These are phyloP conservation scores for Rhorus exstirpatorius DNA, from an alignment of 2,888 invertebrate species.

Conservation along the genomic window DNA sequence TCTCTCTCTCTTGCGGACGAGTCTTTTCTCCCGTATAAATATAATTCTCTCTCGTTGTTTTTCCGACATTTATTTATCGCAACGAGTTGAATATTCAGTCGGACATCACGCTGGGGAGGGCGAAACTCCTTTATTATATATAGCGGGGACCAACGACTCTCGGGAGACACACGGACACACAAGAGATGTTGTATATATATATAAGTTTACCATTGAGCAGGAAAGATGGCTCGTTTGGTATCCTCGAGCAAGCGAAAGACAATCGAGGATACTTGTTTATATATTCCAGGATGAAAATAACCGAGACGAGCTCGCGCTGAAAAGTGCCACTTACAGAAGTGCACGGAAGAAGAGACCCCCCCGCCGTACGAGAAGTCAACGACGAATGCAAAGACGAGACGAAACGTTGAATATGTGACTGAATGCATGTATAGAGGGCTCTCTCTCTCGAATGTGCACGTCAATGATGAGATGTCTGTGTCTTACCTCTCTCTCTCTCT, in stretches of 20 bases:
- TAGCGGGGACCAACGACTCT: conserved; percentile 32
- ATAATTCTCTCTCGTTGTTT: conserved; percentile 53
- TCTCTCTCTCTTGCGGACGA: too few relatives aligned
- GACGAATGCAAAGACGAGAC: conserved; percentile 32
- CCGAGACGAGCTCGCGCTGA: conserved; percentile 54
- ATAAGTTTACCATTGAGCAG: conserved; percentile 33
- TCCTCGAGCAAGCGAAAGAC: conserved; percentile 51
- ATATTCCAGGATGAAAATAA: conserved; percentile 53
- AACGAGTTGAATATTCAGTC: conserved; percentile 79
- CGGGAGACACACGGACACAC: conserved; percentile 21
- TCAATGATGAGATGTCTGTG: conserved; percentile 55
- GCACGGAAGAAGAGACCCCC: conserved; percentile 35
- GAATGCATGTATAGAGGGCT: conserved; percentile 54
- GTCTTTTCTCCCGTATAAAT: conserved; percentile 51
- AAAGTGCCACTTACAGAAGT: conserved; percentile 73
- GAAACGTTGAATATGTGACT: conserved; percentile 65
- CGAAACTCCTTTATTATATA: conserved; percentile 58
- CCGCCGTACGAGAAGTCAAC: conserved; percentile 43
- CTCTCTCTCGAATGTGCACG: conserved; percentile 53
- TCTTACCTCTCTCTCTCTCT: conserved; percentile 23
- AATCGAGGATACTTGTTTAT: conserved; percentile 54
- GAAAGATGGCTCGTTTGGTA: conserved; percentile 49
- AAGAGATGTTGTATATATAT: too few relatives aligned
- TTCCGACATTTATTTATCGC: conserved; percentile 79
- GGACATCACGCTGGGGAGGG: conserved; percentile 42